Conservation (phyloP, 2,113 vertebrate genomes). For the Sinocyclocheilus anophthalmus region DNA sequence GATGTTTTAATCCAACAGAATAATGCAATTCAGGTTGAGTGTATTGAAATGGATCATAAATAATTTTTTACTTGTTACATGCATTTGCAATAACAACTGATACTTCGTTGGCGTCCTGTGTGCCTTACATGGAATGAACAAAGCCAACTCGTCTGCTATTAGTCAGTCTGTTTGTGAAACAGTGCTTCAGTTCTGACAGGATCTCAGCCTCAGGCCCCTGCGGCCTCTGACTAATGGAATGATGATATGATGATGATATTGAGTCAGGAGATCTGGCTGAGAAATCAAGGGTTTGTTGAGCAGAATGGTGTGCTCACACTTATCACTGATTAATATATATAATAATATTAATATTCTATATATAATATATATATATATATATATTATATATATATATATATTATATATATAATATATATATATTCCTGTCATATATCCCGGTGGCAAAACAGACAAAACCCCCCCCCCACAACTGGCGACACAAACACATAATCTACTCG, state of each 20-base stretch:
- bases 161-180: neutral
- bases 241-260: constrained; percentile 26
- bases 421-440: neutral
- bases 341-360: neutral
- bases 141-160: neutral
- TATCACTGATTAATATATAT: neutral
- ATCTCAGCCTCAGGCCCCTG: neutral
- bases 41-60: neutral
- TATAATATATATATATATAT: neutral
- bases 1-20: neutral
- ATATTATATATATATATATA: neutral
- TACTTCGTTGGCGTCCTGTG: neutral
- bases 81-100: neutral
- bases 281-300: neutral
- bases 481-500: neutral
- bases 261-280: constrained; percentile 34
- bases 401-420: too few relatives aligned
- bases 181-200: neutral
- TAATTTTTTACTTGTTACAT: neutral
- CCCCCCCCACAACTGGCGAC: too few relatives aligned
- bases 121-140: neutral
- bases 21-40: neutral
- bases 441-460: neutral
- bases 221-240: constrained; percentile 1
- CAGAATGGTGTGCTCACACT: neutral